A percentile compares a stretch with the other conserved stretches of the same genome.
phyloP scores from a whole-genome alignment of 2,797 vertebrate genomes.

The Buphagus erythrorhynchus region DNA sequence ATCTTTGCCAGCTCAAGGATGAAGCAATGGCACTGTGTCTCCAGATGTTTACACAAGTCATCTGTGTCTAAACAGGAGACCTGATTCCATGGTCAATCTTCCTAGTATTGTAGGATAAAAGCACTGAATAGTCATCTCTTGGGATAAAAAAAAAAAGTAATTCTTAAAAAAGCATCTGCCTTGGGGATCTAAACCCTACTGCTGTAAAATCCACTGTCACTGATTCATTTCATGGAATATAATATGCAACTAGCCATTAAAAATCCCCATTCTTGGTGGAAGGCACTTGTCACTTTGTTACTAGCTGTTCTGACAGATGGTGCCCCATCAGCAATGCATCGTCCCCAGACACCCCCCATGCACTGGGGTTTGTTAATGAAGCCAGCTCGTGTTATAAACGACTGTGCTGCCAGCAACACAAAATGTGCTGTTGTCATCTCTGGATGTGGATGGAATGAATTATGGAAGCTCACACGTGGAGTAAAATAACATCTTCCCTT shows the following conservation, averaged over 20 bases:
- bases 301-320: constrained; percentile 44
- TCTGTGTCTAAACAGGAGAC: background rate
- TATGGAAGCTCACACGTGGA: constrained; percentile 30
- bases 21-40: background rate
- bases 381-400: constrained; percentile 9
- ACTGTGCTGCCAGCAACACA: constrained; percentile 24
- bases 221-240: background rate
- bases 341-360: constrained; percentile 26
- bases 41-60: background rate
- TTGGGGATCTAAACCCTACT: background rate
- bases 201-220: background rate
- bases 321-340: background rate
- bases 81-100: background rate
- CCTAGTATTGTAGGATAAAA: background rate
- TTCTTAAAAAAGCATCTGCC: background rate
- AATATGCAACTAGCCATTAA: background rate
- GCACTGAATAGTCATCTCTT: background rate
- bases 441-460: constrained; percentile 28
- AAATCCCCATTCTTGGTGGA: background rate
- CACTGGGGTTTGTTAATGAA: constrained; percentile 32
- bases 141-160: background rate
- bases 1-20: background rate
- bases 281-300: background rate
- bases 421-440: background rate
- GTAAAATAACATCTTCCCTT: constrained; percentile 22